Conservation (phyloP, 2,113 vertebrate species). For the Nestor notabilis region DNA sequence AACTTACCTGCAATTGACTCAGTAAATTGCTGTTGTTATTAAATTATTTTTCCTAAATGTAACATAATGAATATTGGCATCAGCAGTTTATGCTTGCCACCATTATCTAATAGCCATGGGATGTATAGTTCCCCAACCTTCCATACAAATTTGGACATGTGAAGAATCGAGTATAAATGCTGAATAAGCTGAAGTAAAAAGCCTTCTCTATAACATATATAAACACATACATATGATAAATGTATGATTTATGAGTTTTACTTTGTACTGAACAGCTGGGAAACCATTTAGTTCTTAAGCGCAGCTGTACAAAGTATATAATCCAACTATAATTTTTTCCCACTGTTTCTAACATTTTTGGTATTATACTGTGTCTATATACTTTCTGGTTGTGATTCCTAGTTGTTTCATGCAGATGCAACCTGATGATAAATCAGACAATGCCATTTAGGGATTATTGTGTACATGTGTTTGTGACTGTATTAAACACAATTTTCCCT, state of each 20-base stretch:
- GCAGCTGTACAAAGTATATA: not conserved
- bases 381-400: not conserved
- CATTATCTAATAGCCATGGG: not conserved
- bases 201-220: not conserved
- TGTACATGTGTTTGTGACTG: not conserved
- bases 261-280: not conserved
- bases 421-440: not conserved
- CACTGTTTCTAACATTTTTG: not conserved
- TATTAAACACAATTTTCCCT: not conserved
- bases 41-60: slow-evolving; percentile 27
- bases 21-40: slow-evolving; percentile 33
- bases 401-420: not conserved
- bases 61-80: slow-evolving; percentile 48
- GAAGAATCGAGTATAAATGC: not conserved
- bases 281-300: not conserved
- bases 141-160: not conserved
- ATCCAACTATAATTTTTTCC: not conserved
- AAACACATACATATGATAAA: not conserved
- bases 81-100: not conserved
- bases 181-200: not conserved
- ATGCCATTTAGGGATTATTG: not conserved
- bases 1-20: not conserved
- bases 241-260: not conserved
- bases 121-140: not conserved
- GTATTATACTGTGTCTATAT: not conserved